These are phyloP conservation scores for Neria commutata DNA, from an alignment of 2,888 invertebrate species.

Conservation along the genomic window DNA sequence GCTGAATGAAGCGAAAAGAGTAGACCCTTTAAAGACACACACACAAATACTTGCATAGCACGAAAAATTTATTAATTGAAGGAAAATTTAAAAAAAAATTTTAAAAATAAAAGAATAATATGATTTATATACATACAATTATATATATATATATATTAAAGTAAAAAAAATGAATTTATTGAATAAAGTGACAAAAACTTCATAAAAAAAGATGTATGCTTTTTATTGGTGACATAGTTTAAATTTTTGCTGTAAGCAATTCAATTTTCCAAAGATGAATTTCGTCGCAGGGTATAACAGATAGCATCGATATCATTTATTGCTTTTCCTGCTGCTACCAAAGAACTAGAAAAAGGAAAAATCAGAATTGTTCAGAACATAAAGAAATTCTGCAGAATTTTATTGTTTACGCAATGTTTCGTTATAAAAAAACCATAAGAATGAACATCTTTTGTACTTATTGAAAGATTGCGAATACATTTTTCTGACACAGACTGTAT, in stretches of 20 bases:
- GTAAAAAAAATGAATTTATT: constrained; percentile 40
- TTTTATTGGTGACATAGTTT: not conserved
- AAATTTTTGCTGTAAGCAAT: constrained; percentile 55
- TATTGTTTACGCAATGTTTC: no score
- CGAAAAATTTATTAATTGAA: constrained; percentile 13
- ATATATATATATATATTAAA: constrained; percentile 28
- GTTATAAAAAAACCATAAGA: no score
- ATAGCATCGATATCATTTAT: no score
- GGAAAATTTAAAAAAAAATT: not conserved
- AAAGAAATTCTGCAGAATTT: no score
- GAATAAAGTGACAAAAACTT: constrained; percentile 40
- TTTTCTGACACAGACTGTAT: no score
- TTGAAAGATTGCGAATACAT: no score
- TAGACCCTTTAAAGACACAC: constrained; percentile 19
- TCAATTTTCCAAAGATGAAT: no score
- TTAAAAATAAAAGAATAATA: not conserved
- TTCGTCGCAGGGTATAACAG: no score
- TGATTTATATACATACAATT: constrained; percentile 25
- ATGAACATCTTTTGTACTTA: no score
- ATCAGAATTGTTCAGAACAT: no score
- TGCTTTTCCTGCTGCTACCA: no score
- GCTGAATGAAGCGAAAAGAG: not conserved
- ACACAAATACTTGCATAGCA: constrained; percentile 20
- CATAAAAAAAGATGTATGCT: not conserved
- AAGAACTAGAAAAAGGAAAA: no score